Percentiles rank a stretch among this genome's conserved stretches.
phyloP scores from a whole-genome alignment of 2,888 invertebrate species.

The Dryobota labecula region DNA sequence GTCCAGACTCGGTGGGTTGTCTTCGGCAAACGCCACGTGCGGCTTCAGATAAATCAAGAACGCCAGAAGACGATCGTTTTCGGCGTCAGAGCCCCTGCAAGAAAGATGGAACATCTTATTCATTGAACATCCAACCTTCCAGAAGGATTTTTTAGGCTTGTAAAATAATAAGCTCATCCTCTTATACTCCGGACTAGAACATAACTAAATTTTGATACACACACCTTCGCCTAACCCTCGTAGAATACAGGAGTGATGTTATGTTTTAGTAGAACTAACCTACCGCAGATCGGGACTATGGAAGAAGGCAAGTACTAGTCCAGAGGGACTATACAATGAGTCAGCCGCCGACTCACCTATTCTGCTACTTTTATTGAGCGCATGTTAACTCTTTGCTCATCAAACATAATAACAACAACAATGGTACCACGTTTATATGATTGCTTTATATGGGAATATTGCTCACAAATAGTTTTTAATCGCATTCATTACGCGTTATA shows the following conservation, averaged over 20 bases:
- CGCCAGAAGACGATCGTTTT: slow-evolving; percentile 81
- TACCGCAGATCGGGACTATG: background rate
- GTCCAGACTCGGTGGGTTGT: slow-evolving; percentile 64
- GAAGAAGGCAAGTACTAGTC: background rate
- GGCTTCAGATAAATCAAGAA: slow-evolving; percentile 81
- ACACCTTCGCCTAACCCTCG: background rate
- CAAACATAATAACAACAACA: no score
- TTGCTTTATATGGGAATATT: no score
- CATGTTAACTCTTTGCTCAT: no score
- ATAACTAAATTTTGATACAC: background rate
- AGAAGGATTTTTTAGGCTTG: background rate
- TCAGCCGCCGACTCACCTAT: background rate
- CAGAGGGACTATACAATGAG: background rate
- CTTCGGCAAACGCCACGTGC: slow-evolving; percentile 72
- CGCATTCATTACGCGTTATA: no score
- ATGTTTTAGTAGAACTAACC: background rate
- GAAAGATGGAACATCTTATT: background rate
- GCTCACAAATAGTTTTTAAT: no score
- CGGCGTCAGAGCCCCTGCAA: slow-evolving; percentile 77
- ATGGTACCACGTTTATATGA: no score
- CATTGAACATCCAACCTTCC: background rate
- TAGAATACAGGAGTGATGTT: background rate
- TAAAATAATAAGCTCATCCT: no score
- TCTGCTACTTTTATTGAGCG: background rate
- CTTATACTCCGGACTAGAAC: background rate